phyloP scores from a whole-genome alignment of 2,113 vertebrate genomes.

The Poecilia latipinna region DNA sequence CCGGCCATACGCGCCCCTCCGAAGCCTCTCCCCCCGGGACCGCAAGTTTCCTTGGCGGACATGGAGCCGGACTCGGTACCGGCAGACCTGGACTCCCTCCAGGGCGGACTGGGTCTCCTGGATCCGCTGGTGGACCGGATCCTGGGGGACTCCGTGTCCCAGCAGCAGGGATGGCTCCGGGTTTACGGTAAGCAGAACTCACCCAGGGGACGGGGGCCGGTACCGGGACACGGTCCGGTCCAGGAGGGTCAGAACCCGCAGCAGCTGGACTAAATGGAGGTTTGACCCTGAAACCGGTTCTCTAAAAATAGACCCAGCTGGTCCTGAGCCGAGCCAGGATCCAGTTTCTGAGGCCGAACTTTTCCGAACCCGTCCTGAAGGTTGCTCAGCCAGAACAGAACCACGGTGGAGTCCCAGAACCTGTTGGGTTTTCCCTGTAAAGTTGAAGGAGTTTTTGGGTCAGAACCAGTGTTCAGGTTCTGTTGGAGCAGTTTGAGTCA shows the following conservation, averaged over 20 bases:
- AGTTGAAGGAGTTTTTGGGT: no score
- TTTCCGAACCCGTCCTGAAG: no score
- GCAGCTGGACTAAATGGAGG: neutral
- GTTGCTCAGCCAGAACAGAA: no score
- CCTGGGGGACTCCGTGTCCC: constrained; percentile 88
- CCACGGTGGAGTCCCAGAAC: no score
- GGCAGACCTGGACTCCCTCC: constrained; percentile 81
- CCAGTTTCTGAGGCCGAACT: neutral
- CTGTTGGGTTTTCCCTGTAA: no score
- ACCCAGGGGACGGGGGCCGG: neutral
- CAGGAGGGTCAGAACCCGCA: neutral
- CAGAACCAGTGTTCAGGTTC: neutral
- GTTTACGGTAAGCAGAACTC: constrained; percentile 86
- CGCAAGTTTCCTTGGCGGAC: neutral
- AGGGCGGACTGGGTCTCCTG: constrained; percentile 77
- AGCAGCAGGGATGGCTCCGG: constrained; percentile 92
- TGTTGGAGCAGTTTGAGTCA: neutral
- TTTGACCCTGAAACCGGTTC: neutral
- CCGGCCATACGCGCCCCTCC: neutral
- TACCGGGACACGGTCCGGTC: neutral
- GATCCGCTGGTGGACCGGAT: constrained; percentile 83
- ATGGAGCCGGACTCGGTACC: constrained; percentile 80
- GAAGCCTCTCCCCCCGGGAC: accelerated
- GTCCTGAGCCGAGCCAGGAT: neutral
- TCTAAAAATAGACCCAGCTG: constrained; percentile 5